Conservation (phyloP, 1,140 invertebrate genomes). For the Tetranychus urticae region DNA sequence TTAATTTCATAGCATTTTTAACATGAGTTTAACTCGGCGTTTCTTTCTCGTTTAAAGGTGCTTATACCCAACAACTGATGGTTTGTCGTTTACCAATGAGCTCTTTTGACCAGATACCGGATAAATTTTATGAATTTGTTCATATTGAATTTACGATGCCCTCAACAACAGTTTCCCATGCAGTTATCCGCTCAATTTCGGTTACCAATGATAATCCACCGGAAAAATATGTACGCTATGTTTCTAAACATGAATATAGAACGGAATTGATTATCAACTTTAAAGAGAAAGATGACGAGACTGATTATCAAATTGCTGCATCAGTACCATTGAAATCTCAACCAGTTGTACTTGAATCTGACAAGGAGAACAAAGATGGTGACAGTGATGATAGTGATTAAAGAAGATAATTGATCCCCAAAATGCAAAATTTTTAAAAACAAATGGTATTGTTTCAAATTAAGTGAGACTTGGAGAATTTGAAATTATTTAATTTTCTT, state of each 20-base stretch:
- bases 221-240: slow-evolving; percentile 91
- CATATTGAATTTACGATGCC: slow-evolving; percentile 97
- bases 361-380: slow-evolving; percentile 8
- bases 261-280: slow-evolving; percentile 13
- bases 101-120: slow-evolving; percentile 89
- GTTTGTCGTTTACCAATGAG: slow-evolving; percentile 77
- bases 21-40: too few relatives aligned
- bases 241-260: slow-evolving; percentile 85
- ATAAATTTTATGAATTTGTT: slow-evolving; percentile 59
- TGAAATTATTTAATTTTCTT: too few relatives aligned
- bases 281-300: slow-evolving; percentile 4
- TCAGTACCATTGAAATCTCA: slow-evolving; percentile 1
- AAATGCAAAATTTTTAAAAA: too few relatives aligned
- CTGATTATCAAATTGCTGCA: slow-evolving; percentile 5
- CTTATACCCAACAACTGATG: slow-evolving; percentile 84
- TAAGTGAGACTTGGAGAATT: too few relatives aligned
- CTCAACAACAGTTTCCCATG: slow-evolving; percentile 84
- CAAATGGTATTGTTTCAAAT: too few relatives aligned
- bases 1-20: background rate
- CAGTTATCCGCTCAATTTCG: slow-evolving; percentile 80
- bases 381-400: slow-evolving; percentile 8
- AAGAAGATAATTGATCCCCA: background rate
- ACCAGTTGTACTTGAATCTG: slow-evolving; percentile 4
- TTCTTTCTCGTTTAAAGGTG: slow-evolving; percentile 35
- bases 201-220: slow-evolving; percentile 75